phyloP scores from a whole-genome alignment of 2,888 invertebrate genomes.

The Aspidapion aeneum region DNA sequence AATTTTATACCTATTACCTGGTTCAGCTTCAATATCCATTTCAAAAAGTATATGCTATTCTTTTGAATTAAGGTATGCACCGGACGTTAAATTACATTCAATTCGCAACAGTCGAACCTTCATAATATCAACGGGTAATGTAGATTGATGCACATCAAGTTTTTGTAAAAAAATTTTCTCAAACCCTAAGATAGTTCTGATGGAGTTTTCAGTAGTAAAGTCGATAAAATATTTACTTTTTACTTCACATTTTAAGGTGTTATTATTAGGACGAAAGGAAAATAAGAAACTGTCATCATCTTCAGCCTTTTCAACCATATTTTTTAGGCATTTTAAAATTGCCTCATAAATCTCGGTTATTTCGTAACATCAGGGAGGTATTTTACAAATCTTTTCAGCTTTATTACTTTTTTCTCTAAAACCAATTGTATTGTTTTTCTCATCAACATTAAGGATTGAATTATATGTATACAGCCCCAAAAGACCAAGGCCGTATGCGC shows the following conservation, averaged over 20 bases:
- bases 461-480: conserved; percentile 4
- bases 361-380: conserved; percentile 6
- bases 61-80: conserved; percentile 10
- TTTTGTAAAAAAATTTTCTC: background rate
- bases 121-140: conserved; percentile 12
- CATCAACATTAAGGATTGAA: conserved; percentile 7
- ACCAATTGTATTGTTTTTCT: conserved; percentile 2
- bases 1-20: too few species aligned
- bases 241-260: conserved; percentile 12
- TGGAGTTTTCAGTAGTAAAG: background rate
- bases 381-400: background rate
- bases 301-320: background rate
- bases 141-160: background rate
- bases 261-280: conserved; percentile 4
- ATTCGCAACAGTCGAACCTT: conserved; percentile 12
- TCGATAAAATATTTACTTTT: conserved; percentile 1
- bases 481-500: conserved; percentile 3
- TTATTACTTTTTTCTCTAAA: background rate
- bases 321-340: background rate
- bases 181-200: background rate
- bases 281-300: background rate
- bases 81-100: conserved; percentile 12
- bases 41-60: conserved; percentile 10
- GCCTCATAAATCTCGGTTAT: conserved; percentile 2
- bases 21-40: conserved; percentile 19